phyloP scores from a whole-genome alignment of 2,888 invertebrate species.

The Nemotelus pantherinus region DNA sequence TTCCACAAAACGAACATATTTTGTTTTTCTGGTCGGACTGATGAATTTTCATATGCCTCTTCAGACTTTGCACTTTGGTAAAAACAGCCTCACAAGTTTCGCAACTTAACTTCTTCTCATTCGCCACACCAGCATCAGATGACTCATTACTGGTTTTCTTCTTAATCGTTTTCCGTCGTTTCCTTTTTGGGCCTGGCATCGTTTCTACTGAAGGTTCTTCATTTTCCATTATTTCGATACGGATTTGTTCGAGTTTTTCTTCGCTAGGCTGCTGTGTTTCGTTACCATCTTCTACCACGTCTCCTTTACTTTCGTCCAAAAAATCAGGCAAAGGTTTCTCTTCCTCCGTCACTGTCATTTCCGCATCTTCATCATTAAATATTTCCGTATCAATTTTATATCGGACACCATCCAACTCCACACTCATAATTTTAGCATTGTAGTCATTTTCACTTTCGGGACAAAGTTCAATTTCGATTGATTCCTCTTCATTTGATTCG shows the following conservation, averaged over 20 bases:
- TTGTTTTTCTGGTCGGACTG: slow-evolving; percentile 53
- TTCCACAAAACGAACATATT: slow-evolving; percentile 54
- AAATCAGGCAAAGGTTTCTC: background rate
- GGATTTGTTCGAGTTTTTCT: too few relatives aligned
- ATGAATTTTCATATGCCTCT: slow-evolving; percentile 55
- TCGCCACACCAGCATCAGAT: background rate
- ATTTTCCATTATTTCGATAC: background rate
- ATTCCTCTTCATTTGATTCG: background rate
- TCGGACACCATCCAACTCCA: slow-evolving; percentile 42
- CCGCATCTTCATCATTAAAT: background rate
- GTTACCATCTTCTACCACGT: too few relatives aligned
- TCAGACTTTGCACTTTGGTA: slow-evolving; percentile 43
- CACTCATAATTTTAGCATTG: slow-evolving; percentile 40
- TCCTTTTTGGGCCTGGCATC: background rate
- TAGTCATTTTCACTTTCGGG: slow-evolving; percentile 9
- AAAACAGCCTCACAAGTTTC: slow-evolving; percentile 31
- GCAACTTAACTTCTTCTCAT: slow-evolving; percentile 31
- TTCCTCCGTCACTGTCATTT: background rate
- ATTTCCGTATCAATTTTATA: slow-evolving; percentile 39
- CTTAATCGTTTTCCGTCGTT: background rate
- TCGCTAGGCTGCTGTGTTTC: too few relatives aligned
- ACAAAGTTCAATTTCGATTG: background rate
- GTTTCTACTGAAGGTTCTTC: background rate
- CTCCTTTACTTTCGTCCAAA: too few relatives aligned
- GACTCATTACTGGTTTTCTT: background rate